phyloP scores from a whole-genome alignment of 2,797 vertebrate genomes.

The Anas acuta region DNA sequence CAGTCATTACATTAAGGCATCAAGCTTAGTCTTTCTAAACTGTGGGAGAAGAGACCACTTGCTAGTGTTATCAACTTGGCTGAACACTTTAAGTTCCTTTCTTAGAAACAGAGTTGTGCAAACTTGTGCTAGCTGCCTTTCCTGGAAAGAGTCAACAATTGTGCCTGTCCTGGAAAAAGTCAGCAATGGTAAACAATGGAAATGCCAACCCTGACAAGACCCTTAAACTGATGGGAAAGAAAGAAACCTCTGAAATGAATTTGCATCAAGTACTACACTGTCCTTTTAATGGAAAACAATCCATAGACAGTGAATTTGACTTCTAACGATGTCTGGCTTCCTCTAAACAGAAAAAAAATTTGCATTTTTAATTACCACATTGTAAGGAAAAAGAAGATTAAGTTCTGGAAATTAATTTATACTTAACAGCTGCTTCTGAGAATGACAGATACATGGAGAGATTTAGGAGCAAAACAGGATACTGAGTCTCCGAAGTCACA shows the following conservation, averaged over 20 bases:
- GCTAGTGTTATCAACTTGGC: background rate
- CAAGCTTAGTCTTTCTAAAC: background rate
- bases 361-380: background rate
- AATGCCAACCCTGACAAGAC: background rate
- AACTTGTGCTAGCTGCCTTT: background rate
- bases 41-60: background rate
- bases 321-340: background rate
- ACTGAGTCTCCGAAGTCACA: background rate
- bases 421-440: background rate
- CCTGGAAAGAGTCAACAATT: background rate
- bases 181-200: background rate
- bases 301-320: background rate
- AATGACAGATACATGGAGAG: background rate
- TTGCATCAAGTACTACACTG: background rate
- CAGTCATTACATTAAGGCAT: background rate
- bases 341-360: background rate
- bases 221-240: background rate
- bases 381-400: background rate
- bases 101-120: background rate
- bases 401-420: background rate
- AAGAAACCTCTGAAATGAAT: background rate
- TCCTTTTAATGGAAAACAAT: background rate
- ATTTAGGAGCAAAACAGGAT: background rate
- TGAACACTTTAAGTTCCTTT: background rate
- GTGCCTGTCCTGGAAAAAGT: background rate